These are phyloP conservation scores for crab-eating macaque (Macaca fascicularis) DNA, from an alignment of 2,113 vertebrate genomes.

Conservation along the genomic window T2T-MFA8v1.1 NC_088381.1:33086001-33086500, in stretches of 20 bases:
- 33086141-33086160: too few relatives aligned
- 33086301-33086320: neutral
- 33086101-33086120: too few relatives aligned
- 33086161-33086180: too few relatives aligned
- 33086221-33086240: slow-evolving; percentile 13
- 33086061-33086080: too few relatives aligned
- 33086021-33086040: too few relatives aligned
- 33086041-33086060: too few relatives aligned
- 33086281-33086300: neutral
- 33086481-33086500: slow-evolving; percentile 9
- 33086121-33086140: too few relatives aligned
- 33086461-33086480: neutral
- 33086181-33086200: too few relatives aligned
- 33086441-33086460: neutral
- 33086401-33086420: slow-evolving; percentile 14
- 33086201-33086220: too few relatives aligned
- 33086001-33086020: too few relatives aligned
- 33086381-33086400: neutral
- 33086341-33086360: slow-evolving; percentile 1
- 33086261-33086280: neutral
- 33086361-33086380: neutral
- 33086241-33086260: neutral
- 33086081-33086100: too few relatives aligned
- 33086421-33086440: neutral
- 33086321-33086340: neutral